Evolutionary conservation across 2,797 vertebrate species (phyloP), one percentile per base, ranked within the genome.

Genomic region (Aplochiton taeniatus): DNA sequence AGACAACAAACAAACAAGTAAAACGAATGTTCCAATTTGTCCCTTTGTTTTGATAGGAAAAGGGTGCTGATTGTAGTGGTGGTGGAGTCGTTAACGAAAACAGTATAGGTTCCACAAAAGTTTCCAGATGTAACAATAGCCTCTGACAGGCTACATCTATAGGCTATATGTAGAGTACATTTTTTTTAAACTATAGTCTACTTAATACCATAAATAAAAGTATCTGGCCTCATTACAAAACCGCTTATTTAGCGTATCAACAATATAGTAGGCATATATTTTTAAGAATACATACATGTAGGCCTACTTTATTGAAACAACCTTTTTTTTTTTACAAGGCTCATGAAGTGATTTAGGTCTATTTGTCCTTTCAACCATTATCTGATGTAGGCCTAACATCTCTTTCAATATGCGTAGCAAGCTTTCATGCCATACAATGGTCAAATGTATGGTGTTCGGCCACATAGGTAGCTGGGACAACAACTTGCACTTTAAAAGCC

Each of bases 1-100:
- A 73, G 89, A 85, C 87, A 88, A 85, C 83, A 85, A 86, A 87
- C 84, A 89, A 87, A 89, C 88, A 89, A 57, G 71, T 57, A 77
- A 70, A 83, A 87, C 87, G 87, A 83, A 87, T 88, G 88, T 86
- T 81, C 71, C 79, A 76, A 73, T 84, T 83, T 85, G 82, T 83
- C 78, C 74, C 75, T 75, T 67, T 86, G 78, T 77, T 85, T 80
- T 85, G 70, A 88, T 85, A 79, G 82, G 73, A 63, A 66, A 68
- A 49, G 47, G 61, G 69, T 62, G 18, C 61, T 68, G 72, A 65
- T 69, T 53, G 46, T 46, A 18, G 8, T 62, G 42, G 66, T 45
- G 11, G 14, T 55, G 9, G 41, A 49, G 17, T 57, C 52, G 65
- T 73, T 72, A 78, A 73, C 70, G 57, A 61, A n/a, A 51, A 57